phyloP scores from a whole-genome alignment of 2,797 vertebrate species.

The Mus minutoides region DNA sequence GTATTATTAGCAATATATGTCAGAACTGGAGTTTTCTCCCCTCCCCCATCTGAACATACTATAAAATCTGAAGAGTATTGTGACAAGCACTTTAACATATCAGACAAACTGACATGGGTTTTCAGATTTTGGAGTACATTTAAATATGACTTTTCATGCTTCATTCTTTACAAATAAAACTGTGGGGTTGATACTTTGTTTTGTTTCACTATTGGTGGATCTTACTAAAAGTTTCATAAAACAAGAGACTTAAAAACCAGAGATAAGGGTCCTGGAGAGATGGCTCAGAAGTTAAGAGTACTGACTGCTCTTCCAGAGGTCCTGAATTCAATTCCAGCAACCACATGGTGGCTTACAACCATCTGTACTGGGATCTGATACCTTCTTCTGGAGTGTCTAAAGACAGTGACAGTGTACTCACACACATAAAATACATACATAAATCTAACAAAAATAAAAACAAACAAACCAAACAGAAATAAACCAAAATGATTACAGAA shows the following conservation, averaged over 20 bases:
- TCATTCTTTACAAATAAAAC: conserved; percentile 91
- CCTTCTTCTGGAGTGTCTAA: not conserved
- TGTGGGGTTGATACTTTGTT: conserved; percentile 84
- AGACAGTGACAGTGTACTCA: not conserved
- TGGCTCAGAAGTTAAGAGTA: not conserved
- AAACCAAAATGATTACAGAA: conserved; percentile 4
- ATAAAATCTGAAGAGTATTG: conserved; percentile 84
- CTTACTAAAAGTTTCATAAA: conserved; percentile 6
- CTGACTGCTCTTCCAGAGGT: not conserved
- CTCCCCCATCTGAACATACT: conserved; percentile 77
- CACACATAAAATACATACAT: not conserved
- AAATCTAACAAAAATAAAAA: not conserved
- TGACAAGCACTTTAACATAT: conserved; percentile 90
- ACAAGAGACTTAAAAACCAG: not conserved
- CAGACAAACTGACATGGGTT: conserved; percentile 85
- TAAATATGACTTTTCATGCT: conserved; percentile 90
- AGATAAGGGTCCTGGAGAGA: not conserved
- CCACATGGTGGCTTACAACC: not conserved
- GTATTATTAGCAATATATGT: conserved; percentile 81
- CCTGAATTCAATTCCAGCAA: not conserved
- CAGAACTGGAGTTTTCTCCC: conserved; percentile 84
- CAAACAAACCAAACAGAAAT: not conserved
- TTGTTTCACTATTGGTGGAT: conserved; percentile 71
- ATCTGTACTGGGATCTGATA: not conserved
- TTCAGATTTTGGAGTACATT: conserved; percentile 90